These are phyloP conservation scores for Polymixis flavicincta DNA, from an alignment of 2,888 invertebrate species.

Conservation along the genomic window DNA sequence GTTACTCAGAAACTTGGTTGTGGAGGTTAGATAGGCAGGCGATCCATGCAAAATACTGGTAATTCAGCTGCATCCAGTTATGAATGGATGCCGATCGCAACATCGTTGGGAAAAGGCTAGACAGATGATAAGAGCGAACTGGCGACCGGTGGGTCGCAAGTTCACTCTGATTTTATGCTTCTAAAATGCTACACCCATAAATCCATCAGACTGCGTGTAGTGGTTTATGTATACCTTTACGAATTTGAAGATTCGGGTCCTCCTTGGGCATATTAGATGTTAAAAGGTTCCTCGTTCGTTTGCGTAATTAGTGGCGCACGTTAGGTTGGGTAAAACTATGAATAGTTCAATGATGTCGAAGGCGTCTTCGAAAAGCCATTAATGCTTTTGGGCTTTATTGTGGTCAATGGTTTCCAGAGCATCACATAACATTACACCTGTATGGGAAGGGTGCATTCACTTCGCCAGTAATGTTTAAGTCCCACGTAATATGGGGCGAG, in stretches of 20 bases:
- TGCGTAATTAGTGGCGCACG: conserved; percentile 22
- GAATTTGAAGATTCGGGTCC: conserved; percentile 26
- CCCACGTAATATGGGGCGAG: neutral
- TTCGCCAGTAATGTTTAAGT: neutral
- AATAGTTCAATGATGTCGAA: conserved; percentile 26
- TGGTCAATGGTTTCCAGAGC: neutral
- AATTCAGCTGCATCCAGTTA: no score
- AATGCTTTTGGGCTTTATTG: neutral
- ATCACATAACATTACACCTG: neutral
- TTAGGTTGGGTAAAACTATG: neutral
- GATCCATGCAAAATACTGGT: no score
- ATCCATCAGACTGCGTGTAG: neutral
- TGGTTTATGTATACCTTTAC: conserved; percentile 19
- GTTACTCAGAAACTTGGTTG: no score
- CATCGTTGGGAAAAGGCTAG: no score
- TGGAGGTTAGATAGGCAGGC: no score
- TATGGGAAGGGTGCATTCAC: no score
- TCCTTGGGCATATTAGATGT: conserved; percentile 10
- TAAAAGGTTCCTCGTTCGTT: conserved; percentile 32
- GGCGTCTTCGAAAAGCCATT: neutral
- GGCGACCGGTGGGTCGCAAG: no score
- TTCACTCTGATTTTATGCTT: neutral
- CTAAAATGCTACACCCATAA: neutral
- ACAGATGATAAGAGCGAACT: no score
- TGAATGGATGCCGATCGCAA: no score